Base-by-base conservation (phyloP, 2,113 vertebrate genomes). In the Mus pahari region DNA sequence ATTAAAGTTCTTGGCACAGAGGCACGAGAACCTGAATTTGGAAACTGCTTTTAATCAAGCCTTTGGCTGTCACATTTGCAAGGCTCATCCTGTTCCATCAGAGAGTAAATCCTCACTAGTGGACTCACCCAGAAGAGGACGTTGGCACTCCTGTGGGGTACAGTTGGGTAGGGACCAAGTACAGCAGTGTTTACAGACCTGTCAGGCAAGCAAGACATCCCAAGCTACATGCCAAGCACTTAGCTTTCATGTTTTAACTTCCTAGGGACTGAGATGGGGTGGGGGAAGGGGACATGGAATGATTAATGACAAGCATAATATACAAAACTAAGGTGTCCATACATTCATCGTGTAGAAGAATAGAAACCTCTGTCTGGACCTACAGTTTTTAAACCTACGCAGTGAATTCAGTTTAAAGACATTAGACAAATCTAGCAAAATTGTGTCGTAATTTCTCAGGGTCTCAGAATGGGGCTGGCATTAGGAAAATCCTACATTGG, bases 1-100 rank as follows among this genome's bases (percentile, higher is more conserved):
- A 64, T 86, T 86, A 48, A 66, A 66, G 42, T 20, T 42, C 42
- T 48, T 66, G 28, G 42, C 20, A 2, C 1, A 12, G 13, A 48
- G 36, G 19, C 42, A 24, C 1, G 58, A 48, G 82, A 33, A 48
- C 60, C 60, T 45, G 82, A 84, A 48, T 48, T 45, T 17, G 28
- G 86, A 1, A 87, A 95, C 94, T 64, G 96, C 42, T 91, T 96
- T 96, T 87, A 78, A 94, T 96, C 66, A 91, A 55, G 42, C 16
- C 79, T 42, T 86, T 48, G 86, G 92, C 53, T 68, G 84, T 87
- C 24, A 77, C 48, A 94, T 96, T 95, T 94, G 48, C 86, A 93
- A 84, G 42, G 62, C 89, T 86, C 92, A 89, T 92, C 82, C 66
- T 66, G 31, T 60, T 81, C 89, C 96, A 96, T 82, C 53, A 88